Evolutionary conservation across 2,797 vertebrate species (phyloP).

Genomic region (Lophura swinhoii): DNA sequence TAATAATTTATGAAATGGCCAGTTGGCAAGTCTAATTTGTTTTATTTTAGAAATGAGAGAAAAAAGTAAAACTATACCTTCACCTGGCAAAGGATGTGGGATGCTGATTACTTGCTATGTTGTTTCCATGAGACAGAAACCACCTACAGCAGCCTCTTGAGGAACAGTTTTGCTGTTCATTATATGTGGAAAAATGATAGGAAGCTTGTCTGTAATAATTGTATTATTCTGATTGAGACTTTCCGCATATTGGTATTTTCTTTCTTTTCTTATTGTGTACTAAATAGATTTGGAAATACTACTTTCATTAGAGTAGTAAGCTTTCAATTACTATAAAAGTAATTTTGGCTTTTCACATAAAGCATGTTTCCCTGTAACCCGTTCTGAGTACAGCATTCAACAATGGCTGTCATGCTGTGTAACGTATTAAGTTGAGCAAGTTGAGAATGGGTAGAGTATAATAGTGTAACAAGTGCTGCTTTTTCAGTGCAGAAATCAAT

Average conservation of each 20-base stretch:
- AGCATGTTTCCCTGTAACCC: neutral
- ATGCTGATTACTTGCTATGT: neutral
- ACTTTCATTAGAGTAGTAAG: neutral
- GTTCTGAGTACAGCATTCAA: neutral
- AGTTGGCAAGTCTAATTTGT: neutral
- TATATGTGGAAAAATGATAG: neutral
- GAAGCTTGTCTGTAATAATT: neutral
- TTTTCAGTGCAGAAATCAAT: neutral
- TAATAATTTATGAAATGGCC: neutral
- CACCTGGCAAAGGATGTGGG: neutral
- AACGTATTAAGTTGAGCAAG: constrained; percentile 27
- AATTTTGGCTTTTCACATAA: neutral
- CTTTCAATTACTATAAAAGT: neutral
- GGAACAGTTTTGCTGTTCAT: neutral
- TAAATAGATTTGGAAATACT: neutral
- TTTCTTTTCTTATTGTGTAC: neutral
- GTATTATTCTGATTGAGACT: neutral
- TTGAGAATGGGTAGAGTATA: constrained; percentile 26
- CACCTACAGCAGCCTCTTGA: neutral
- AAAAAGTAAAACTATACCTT: neutral
- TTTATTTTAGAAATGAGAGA: neutral
- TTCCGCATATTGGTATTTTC: neutral
- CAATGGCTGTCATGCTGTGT: neutral
- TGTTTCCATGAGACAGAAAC: neutral
- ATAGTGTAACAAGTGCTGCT: neutral